These are phyloP conservation scores for Hypomecis punctinalis DNA, from an alignment of 2,888 invertebrate genomes.

Conservation along the genomic window DNA sequence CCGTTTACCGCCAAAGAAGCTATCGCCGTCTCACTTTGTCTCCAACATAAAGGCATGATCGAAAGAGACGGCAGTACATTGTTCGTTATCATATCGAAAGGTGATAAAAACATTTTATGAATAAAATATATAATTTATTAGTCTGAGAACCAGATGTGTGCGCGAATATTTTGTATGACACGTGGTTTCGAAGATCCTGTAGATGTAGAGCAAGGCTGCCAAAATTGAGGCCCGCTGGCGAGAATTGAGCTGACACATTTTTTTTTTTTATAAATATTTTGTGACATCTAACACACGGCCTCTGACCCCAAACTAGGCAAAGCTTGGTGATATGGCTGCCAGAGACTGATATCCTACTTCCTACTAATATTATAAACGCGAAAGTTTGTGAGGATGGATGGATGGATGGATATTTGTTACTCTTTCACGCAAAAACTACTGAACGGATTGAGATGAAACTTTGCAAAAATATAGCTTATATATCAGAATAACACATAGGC, in stretches of 20 bases:
- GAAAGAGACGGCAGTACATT: slow-evolving; percentile 10
- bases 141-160: slow-evolving; percentile 24
- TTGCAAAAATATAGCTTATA: too few species aligned
- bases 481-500: too few species aligned
- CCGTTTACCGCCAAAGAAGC: slow-evolving; percentile 6
- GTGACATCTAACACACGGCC: too few species aligned
- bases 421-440: too few species aligned
- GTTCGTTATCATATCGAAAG: slow-evolving; percentile 11
- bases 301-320: too few species aligned
- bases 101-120: slow-evolving; percentile 15
- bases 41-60: neutral
- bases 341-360: too few species aligned
- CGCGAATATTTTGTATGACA: neutral
- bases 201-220: neutral
- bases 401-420: too few species aligned
- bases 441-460: too few species aligned
- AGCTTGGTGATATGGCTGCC: too few species aligned
- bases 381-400: too few species aligned
- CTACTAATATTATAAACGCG: too few species aligned
- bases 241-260: neutral
- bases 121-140: slow-evolving; percentile 28
- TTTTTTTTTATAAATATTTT: neutral
- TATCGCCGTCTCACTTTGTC: slow-evolving; percentile 5
- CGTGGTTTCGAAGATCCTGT: neutral
- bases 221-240: neutral